phyloP scores from a whole-genome alignment of 2,113 vertebrate genomes.

The Xenopus borealis region DNA sequence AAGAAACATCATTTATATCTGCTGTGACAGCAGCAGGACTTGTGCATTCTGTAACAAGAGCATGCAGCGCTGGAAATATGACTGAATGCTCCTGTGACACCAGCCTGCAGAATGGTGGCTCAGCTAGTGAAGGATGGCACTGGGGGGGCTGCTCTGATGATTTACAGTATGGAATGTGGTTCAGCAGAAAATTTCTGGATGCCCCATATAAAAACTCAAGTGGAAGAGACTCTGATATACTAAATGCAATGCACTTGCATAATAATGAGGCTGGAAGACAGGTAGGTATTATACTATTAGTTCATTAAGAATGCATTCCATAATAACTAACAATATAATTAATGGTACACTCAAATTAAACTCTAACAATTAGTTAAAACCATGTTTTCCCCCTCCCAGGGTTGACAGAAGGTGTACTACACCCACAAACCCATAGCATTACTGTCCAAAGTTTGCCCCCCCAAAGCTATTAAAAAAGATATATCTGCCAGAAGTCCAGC shows the following conservation, averaged over 20 bases:
- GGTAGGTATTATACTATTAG: slow-evolving; percentile 64
- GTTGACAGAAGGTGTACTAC: too few species aligned
- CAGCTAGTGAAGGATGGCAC: slow-evolving; percentile 80
- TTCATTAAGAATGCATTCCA: background rate
- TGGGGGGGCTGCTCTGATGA: slow-evolving; percentile 97
- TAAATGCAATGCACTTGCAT: slow-evolving; percentile 80
- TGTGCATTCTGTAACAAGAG: slow-evolving; percentile 84
- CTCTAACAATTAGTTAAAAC: too few species aligned
- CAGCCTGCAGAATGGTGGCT: slow-evolving; percentile 68
- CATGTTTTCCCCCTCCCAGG: too few species aligned
- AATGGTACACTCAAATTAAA: too few species aligned
- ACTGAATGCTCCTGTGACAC: slow-evolving; percentile 88
- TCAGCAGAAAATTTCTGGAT: slow-evolving; percentile 92
- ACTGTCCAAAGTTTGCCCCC: too few species aligned
- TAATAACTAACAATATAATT: too few species aligned
- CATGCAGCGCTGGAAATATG: slow-evolving; percentile 88
- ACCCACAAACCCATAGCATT: too few species aligned
- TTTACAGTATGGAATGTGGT: slow-evolving; percentile 82
- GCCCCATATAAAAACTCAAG: slow-evolving; percentile 61
- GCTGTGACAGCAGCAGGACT: slow-evolving; percentile 86
- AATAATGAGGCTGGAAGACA: slow-evolving; percentile 91
- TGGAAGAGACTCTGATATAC: slow-evolving; percentile 52
- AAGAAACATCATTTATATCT: slow-evolving; percentile 87
- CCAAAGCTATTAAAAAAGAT: too few species aligned
- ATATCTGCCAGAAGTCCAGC: too few species aligned